Base-by-base conservation (phyloP, 2,797 vertebrate genomes). In the Gallinago nigripennis region DNA sequence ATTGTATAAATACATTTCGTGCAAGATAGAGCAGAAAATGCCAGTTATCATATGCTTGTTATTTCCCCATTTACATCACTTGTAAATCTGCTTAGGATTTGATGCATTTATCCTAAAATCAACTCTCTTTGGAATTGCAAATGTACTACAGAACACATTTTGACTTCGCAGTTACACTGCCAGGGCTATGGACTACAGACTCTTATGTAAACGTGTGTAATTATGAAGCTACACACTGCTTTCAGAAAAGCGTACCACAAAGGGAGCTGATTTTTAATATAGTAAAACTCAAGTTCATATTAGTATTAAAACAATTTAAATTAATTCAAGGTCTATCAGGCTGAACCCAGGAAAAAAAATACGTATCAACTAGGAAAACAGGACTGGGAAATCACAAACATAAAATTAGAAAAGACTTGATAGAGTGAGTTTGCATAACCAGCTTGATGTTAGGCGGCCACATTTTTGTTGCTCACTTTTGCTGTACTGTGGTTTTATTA, bases 331-430 rank as follows among this genome's bases (percentile, higher is more conserved):
- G 92, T 41, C 50, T 94, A 86, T n/a, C 75, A 28, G 91, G 43
- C 45, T 91, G 66, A 92, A 86, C 17, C 83, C 37, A 69, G 16
- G 13, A 56, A 71, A 94, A 93, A 43, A 30, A 53, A 53, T 30
- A 88, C 37, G 46, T 68, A 51, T 37, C 37, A 81, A 85, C 73
- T 66, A 90, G 35, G 70, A 68, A 95, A 96, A 94, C 37, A 78
- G 24, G 35, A 79, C 3, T 96, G 97, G 97, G 97, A 98, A 98
- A 98, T 97, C 92, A 98, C 97, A 98, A 98, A 98, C 97, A 98
- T 98, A 97, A 97, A 95, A 97, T 97, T 79, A 97, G 95, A 45
- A 54, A 87, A 97, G 96, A 97, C 66, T 96, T 89, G 90, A 94
- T 18, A 97, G 94, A 97, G 94, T 93, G 50, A 97, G 96, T 97